Base-by-base conservation (phyloP, 1,140 invertebrate genomes). In the Triops longicaudatus region DNA sequence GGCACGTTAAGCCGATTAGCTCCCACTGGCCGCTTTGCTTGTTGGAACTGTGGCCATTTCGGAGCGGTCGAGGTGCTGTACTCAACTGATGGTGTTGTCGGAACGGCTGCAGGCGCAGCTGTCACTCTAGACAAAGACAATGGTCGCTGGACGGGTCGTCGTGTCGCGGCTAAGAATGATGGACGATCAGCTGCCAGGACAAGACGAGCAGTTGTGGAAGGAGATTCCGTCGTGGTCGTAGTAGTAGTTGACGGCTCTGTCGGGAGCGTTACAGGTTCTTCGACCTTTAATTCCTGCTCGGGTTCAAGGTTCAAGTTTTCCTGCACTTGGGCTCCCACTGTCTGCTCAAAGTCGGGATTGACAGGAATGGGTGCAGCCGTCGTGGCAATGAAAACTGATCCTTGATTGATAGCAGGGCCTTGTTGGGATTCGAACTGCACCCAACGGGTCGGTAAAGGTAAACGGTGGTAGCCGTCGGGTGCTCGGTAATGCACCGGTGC, bases 401-500 rank as follows among this genome's bases (percentile, higher is more conserved):
- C 31, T 37, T 41, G 50, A 22, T 17, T 17, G 50, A 17, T n/a
- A 17, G 22, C n/a, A 1, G 50, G 22, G 14, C 50, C 22, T 14
- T 63, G 50, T 63, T 63, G 50, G 22, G 50, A 63, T n/a, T 26
- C 76, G 41, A 77, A 77, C 31, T 77, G 72, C 17, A 77, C 76
- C 41, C 73, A 26, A 2, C 72, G 76, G 9, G 44, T 42, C 6
- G 76, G 76, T 7, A 77, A 44, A 28, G 73, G 76, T 0, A 77
- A 26, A 43, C 76, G 76, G 26, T 73, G 72, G 43, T 77, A 77
- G 37, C 76, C 76, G 11, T 43, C 31, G 11, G 76, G 76, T 1
- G 73, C 73, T n/a, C 72, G 28, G 76, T 77, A 77, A 26, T 77
- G 63, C 14, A 77, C 42, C 14, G 76, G 76, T 1, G 76, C 76